These are phyloP conservation scores for Pachyramphus minor DNA, from an alignment of 2,113 vertebrate species.

Conservation along the genomic window DNA sequence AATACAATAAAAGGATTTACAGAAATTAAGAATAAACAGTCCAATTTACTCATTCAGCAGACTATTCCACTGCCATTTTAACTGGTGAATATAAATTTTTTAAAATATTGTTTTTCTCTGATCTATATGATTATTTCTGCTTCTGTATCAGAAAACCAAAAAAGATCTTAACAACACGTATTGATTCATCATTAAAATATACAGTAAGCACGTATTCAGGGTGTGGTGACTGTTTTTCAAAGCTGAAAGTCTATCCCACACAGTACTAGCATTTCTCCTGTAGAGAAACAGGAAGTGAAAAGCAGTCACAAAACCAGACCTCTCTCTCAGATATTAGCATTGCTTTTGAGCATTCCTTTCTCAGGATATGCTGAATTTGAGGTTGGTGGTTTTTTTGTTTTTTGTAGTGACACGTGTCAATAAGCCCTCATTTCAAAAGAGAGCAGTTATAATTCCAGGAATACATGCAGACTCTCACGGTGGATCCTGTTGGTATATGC, in stretches of 20 bases:
- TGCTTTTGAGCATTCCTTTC: neutral
- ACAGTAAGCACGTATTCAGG: neutral
- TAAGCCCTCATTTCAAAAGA: neutral
- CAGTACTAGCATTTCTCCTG: neutral
- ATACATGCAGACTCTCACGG: neutral
- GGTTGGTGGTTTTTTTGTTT: neutral
- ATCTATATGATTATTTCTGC: neutral
- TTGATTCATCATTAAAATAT: neutral
- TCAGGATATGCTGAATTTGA: neutral
- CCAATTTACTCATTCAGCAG: neutral
- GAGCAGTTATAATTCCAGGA: neutral
- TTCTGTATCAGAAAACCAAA: neutral
- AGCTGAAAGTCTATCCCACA: neutral
- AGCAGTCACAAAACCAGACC: neutral
- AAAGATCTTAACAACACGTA: neutral
- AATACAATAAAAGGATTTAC: neutral
- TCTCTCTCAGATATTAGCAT: neutral
- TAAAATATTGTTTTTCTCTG: neutral
- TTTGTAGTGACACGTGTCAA: neutral
- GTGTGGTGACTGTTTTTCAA: neutral
- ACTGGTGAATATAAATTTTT: rapidly evolving
- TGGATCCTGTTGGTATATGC: neutral
- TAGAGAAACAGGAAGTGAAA: neutral
- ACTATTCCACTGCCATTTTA: neutral
- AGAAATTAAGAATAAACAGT: neutral